phyloP scores from a whole-genome alignment of 2,888 invertebrate genomes.

The Oligia latruncula region DNA sequence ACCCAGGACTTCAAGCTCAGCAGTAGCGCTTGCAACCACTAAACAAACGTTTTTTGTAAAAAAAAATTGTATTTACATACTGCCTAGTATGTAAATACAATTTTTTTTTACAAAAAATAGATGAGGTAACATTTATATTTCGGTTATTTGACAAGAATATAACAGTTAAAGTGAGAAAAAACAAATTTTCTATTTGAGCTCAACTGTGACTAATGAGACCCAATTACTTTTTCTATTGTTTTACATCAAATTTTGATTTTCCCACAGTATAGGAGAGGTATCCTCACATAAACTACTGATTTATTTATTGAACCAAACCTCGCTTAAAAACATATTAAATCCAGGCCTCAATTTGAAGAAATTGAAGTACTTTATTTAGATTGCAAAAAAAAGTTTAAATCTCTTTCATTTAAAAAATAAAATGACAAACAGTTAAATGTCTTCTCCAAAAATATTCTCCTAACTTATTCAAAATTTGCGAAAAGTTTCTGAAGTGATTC shows the following conservation, averaged over 20 bases:
- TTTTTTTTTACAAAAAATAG: no score
- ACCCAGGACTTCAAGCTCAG: not conserved
- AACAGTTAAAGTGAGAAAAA: not conserved
- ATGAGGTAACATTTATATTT: not conserved
- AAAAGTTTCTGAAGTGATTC: constrained; percentile 35
- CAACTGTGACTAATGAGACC: no score
- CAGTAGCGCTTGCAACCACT: not conserved
- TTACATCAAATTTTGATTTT: no score
- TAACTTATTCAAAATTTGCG: constrained; percentile 21
- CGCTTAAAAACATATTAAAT: not conserved
- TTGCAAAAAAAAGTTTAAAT: not conserved
- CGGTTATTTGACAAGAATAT: no score
- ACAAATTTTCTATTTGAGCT: not conserved
- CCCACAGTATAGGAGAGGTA: not conserved
- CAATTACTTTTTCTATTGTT: no score
- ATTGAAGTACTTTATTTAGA: not conserved
- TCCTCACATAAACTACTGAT: not conserved
- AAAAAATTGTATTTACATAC: no score
- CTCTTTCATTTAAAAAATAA: not conserved
- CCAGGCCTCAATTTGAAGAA: not conserved
- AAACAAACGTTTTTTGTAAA: no score
- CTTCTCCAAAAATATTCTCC: constrained; percentile 23
- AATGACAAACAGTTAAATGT: constrained; percentile 10
- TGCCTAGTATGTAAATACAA: no score
- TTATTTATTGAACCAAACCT: not conserved